A percentile compares a stretch with the other conserved stretches of the same genome.
Conservation (phyloP, 2,113 vertebrate species). For the Naja naja region DNA sequence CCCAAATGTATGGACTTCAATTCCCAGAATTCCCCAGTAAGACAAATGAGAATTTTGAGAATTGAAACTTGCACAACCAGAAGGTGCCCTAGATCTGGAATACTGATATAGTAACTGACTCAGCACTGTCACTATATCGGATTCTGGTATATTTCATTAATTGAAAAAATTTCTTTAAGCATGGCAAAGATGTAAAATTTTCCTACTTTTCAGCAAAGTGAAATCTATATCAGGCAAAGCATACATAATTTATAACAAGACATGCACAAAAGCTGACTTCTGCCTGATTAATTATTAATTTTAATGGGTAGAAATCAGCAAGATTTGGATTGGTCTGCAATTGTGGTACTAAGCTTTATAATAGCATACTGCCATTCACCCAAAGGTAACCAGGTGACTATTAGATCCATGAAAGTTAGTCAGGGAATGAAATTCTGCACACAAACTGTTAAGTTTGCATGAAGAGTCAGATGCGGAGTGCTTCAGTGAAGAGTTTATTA, state of each 20-base stretch:
- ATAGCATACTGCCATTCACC: background rate
- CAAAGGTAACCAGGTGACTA: background rate
- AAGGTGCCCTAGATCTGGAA: background rate
- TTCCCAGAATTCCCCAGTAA: too few species aligned
- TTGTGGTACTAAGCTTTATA: background rate
- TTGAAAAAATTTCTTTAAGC: background rate
- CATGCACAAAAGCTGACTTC: background rate
- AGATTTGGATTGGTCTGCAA: background rate
- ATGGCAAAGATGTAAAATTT: background rate
- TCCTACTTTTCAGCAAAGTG: background rate
- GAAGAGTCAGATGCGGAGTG: too few species aligned
- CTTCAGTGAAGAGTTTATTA: too few species aligned
- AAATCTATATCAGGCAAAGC: background rate
- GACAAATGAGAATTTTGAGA: background rate
- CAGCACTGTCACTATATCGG: background rate
- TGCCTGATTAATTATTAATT: background rate
- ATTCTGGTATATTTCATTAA: background rate
- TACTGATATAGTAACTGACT: background rate
- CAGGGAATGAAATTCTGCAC: background rate
- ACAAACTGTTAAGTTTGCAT: too few species aligned
- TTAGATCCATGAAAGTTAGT: background rate
- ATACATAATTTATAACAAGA: background rate
- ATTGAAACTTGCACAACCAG: background rate
- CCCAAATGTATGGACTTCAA: too few species aligned
- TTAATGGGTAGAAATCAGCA: background rate